Percentiles rank a stretch among this genome's conserved stretches.
These are phyloP conservation scores for Ypsolopha sequella DNA, from an alignment of 2,888 invertebrate genomes.

Conservation along the genomic window DNA sequence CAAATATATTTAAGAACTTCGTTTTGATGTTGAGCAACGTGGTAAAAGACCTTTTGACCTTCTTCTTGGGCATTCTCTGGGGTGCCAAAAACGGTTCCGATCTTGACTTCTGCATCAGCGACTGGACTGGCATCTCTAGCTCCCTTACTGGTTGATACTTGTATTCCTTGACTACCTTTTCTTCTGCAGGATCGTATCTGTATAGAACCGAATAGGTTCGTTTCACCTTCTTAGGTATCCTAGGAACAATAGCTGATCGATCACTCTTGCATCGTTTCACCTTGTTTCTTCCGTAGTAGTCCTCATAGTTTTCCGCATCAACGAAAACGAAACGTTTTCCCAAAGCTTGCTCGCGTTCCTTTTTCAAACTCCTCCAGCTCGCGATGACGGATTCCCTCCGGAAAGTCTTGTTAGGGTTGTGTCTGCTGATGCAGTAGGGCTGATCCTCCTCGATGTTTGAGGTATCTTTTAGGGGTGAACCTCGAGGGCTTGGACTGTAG, in stretches of 20 bases:
- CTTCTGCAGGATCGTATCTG: conserved; percentile 56
- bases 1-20: conserved; percentile 58
- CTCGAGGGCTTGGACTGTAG: conserved; percentile 53
- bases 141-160: conserved; percentile 52
- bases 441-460: conserved; percentile 57
- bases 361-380: conserved; percentile 63
- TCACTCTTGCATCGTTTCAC: conserved; percentile 63
- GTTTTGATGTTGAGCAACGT: conserved; percentile 58
- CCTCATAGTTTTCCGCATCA: conserved; percentile 52
- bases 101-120: conserved; percentile 37
- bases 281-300: conserved; percentile 56
- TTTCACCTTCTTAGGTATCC: conserved; percentile 51
- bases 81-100: conserved; percentile 54
- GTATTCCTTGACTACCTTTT: conserved; percentile 60
- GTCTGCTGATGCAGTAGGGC: conserved; percentile 56
- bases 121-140: conserved; percentile 19
- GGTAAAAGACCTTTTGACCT: conserved; percentile 59
- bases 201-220: conserved; percentile 59
- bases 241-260: conserved; percentile 36
- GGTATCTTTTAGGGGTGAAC: conserved; percentile 58
- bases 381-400: conserved; percentile 63
- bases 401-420: conserved; percentile 63
- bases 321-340: conserved; percentile 57
- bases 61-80: conserved; percentile 50
- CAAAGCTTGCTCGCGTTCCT: conserved; percentile 58